phyloP scores from a whole-genome alignment of 2,113 vertebrate genomes.

The Oplegnathus fasciatus region DNA sequence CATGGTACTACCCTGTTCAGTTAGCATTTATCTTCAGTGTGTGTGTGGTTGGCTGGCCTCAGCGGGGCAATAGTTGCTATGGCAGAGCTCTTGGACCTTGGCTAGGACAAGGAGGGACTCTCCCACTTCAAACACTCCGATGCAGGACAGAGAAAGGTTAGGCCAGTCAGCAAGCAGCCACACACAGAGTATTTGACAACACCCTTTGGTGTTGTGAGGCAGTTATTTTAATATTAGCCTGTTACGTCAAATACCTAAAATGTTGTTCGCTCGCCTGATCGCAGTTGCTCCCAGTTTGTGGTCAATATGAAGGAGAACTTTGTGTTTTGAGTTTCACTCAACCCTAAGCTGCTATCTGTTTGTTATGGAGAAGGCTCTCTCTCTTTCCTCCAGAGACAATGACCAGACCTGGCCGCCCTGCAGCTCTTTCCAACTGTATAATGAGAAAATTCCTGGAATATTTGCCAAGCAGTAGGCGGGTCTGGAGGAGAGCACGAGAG shows the following conservation, averaged over 20 bases:
- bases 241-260: slow-evolving; percentile 13
- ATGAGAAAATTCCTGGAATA: slow-evolving; percentile 80
- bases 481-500: slow-evolving; percentile 26
- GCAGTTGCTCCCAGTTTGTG: background rate
- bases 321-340: background rate
- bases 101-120: slow-evolving; percentile 54
- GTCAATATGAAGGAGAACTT: background rate
- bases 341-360: slow-evolving; percentile 13
- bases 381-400: slow-evolving; percentile 38
- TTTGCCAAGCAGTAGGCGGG: slow-evolving; percentile 57
- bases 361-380: background rate
- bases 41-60: slow-evolving; percentile 41
- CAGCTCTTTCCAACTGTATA: slow-evolving; percentile 55
- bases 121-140: slow-evolving; percentile 60
- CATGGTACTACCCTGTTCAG: slow-evolving; percentile 56
- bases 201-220: background rate
- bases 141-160: slow-evolving; percentile 65
- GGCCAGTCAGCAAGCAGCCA: slow-evolving; percentile 39
- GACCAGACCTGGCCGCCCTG: slow-evolving; percentile 49
- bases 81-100: slow-evolving; percentile 76
- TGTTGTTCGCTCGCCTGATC: background rate
- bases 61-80: slow-evolving; percentile 74
- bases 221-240: background rate
- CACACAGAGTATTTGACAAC: background rate
- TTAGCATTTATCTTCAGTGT: slow-evolving; percentile 51